Percentiles rank a stretch among this genome's conserved stretches.
Evolutionary conservation across 1,140 invertebrate species (phyloP).

Genomic region (Plectus sambesii): DNA sequence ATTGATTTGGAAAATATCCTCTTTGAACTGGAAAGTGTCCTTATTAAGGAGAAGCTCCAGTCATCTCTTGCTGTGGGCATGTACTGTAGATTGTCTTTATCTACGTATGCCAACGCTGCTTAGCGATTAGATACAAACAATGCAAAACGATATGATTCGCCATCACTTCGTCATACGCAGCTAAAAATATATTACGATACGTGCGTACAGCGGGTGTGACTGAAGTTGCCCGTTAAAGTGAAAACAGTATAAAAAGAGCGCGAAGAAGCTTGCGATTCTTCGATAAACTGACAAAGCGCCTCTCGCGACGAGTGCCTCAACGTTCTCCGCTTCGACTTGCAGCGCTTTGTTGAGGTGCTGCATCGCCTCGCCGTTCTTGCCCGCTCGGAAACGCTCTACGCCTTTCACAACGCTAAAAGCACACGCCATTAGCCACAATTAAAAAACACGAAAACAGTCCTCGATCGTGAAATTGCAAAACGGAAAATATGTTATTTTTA

Average conservation of each 20-base stretch:
- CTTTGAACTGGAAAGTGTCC: background rate
- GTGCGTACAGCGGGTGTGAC: background rate
- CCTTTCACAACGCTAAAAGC: slow-evolving; percentile 57
- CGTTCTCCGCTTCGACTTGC: slow-evolving; percentile 77
- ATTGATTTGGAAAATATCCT: background rate
- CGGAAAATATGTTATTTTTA: no score
- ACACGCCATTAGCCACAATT: background rate
- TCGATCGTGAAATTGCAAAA: no score
- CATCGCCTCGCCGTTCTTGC: slow-evolving; percentile 77
- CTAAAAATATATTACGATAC: no score
- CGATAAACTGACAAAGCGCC: slow-evolving; percentile 63
- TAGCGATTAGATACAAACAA: background rate
- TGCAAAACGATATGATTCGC: background rate
- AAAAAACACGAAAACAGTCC: background rate
- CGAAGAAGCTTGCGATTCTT: background rate
- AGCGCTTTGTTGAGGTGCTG: slow-evolving; percentile 85
- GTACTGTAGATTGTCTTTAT: no score
- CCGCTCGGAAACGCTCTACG: slow-evolving; percentile 80
- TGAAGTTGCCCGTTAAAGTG: background rate
- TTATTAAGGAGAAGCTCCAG: background rate
- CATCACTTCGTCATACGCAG: background rate
- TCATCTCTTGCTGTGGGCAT: no score
- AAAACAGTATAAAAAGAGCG: background rate
- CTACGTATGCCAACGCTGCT: background rate
- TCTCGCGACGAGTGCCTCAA: slow-evolving; percentile 80